phyloP scores from a whole-genome alignment of 1,140 invertebrate genomes.

The Potamilus streckersoni region DNA sequence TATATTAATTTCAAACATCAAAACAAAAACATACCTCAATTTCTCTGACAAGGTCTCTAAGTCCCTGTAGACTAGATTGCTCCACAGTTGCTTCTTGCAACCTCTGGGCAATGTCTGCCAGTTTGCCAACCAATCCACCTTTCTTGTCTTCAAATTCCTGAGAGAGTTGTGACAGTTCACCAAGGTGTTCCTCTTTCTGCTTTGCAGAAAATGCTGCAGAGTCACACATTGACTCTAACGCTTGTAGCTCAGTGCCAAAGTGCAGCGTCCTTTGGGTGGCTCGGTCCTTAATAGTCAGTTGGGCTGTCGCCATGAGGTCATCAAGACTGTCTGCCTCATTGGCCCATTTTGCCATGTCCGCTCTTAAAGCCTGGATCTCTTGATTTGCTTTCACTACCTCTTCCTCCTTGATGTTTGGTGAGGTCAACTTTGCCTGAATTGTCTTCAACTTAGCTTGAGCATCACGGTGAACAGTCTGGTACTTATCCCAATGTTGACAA shows the following conservation, averaged over 20 bases:
- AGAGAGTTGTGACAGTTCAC: slow-evolving; percentile 53
- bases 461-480: slow-evolving; percentile 82
- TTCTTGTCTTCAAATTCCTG: slow-evolving; percentile 51
- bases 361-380: slow-evolving; percentile 53
- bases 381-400: slow-evolving; percentile 53
- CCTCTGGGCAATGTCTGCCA: slow-evolving; percentile 46
- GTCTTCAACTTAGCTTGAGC: slow-evolving; percentile 84
- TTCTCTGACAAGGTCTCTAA: slow-evolving; percentile 56
- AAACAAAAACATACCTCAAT: slow-evolving; percentile 46
- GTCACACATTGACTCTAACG: slow-evolving; percentile 52
- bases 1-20: not conserved
- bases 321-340: slow-evolving; percentile 50
- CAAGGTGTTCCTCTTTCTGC: slow-evolving; percentile 56
- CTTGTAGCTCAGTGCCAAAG: slow-evolving; percentile 59
- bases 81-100: slow-evolving; percentile 35
- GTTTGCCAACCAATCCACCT: slow-evolving; percentile 41
- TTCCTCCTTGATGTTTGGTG: slow-evolving; percentile 73
- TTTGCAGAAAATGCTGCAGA: slow-evolving; percentile 40
- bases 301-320: slow-evolving; percentile 54
- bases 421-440: slow-evolving; percentile 82
- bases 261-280: slow-evolving; percentile 58
- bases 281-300: slow-evolving; percentile 60
- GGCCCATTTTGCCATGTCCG: slow-evolving; percentile 51
- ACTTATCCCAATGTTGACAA: slow-evolving; percentile 83
- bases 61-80: slow-evolving; percentile 50